Evolutionary conservation across 2,113 vertebrate genomes (phyloP).

Genomic region (Ranitomeya imitator): DNA sequence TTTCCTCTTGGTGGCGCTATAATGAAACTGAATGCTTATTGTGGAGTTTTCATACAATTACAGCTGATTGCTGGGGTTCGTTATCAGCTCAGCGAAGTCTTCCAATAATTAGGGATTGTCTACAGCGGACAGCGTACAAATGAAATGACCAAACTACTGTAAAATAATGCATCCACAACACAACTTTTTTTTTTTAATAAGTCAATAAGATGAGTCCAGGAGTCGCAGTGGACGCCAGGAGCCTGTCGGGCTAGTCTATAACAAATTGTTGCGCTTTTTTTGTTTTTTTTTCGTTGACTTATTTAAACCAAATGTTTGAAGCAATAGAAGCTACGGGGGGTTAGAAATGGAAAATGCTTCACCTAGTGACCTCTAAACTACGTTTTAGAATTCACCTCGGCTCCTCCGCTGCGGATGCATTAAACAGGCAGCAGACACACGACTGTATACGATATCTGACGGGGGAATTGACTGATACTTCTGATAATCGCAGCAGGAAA

Average conservation of each 20-base stretch:
- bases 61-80: too few relatives aligned
- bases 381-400: not conserved
- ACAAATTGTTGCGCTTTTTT: not conserved
- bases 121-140: not conserved
- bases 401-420: slow-evolving; percentile 1
- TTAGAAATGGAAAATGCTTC: not conserved
- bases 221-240: not conserved
- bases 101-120: not conserved
- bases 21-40: too few relatives aligned
- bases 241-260: not conserved
- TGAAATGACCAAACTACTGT: not conserved
- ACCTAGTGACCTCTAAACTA: slow-evolving; percentile 11
- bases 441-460: not conserved
- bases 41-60: too few relatives aligned
- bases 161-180: not conserved
- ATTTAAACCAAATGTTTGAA: slow-evolving; percentile 45
- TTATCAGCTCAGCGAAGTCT: too few relatives aligned
- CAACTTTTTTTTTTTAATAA: not conserved
- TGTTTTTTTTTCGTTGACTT: not conserved
- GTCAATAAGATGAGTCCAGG: not conserved
- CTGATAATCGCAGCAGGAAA: not conserved
- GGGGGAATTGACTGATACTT: not conserved
- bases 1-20: too few relatives aligned
- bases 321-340: not conserved
- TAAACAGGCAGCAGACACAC: not conserved